phyloP scores from a whole-genome alignment of 1,140 invertebrate genomes.

The Macrobrachium rosenbergii region DNA sequence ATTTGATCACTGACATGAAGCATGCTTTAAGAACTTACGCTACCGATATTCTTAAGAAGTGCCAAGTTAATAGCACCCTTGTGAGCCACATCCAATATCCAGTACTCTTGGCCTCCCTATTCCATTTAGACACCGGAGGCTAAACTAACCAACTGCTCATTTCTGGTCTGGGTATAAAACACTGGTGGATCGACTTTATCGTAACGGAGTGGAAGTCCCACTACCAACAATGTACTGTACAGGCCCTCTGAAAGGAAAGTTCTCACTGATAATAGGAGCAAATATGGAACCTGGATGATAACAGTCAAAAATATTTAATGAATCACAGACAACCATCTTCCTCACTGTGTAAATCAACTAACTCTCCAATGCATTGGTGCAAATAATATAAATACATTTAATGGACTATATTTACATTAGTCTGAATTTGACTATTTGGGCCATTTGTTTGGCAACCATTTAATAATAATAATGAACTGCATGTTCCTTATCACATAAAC shows the following conservation, averaged over 20 bases:
- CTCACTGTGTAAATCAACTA: too few species aligned
- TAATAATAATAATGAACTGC: too few species aligned
- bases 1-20: background rate
- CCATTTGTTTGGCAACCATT: too few species aligned
- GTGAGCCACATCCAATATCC: slow-evolving; percentile 80
- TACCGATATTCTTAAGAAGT: slow-evolving; percentile 73
- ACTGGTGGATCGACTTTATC: slow-evolving; percentile 78
- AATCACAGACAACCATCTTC: too few species aligned
- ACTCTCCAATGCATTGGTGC: too few species aligned
- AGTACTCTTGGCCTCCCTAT: slow-evolving; percentile 71
- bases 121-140: slow-evolving; percentile 68
- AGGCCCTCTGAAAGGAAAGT: slow-evolving; percentile 75
- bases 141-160: slow-evolving; percentile 78
- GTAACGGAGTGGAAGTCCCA: slow-evolving; percentile 81
- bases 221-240: slow-evolving; percentile 82
- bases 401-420: too few species aligned
- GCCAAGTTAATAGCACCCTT: slow-evolving; percentile 80
- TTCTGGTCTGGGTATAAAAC: slow-evolving; percentile 82
- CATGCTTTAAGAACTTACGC: slow-evolving; percentile 69
- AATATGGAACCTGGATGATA: too few species aligned
- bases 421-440: too few species aligned
- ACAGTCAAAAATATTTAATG: too few species aligned
- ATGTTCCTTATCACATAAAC: too few species aligned
- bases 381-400: too few species aligned
- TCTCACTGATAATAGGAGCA: too few species aligned